Evolutionary conservation across 2,888 invertebrate species (phyloP).

Genomic region (Synanthedon formicaeformis): DNA sequence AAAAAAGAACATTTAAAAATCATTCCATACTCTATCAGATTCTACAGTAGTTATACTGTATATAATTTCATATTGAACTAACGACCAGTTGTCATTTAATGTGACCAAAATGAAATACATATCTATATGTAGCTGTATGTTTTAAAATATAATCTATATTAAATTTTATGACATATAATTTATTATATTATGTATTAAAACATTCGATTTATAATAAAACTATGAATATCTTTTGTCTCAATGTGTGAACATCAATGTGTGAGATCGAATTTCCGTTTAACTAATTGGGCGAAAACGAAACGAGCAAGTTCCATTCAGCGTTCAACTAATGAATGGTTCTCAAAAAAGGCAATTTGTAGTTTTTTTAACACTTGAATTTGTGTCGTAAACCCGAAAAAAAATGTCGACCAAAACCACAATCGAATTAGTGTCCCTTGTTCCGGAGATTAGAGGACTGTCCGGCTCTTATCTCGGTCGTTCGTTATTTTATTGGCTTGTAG

Average conservation of each 20-base stretch:
- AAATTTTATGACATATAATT: no score
- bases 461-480: slow-evolving; percentile 68
- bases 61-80: no score
- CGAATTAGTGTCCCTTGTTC: slow-evolving; percentile 72
- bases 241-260: slow-evolving; percentile 23
- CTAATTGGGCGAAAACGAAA: slow-evolving; percentile 70
- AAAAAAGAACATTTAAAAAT: no score
- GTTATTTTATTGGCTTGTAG: slow-evolving; percentile 70
- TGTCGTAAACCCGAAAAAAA: slow-evolving; percentile 66
- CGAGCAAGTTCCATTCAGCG: slow-evolving; percentile 57
- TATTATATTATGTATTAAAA: no score
- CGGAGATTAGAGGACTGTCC: slow-evolving; percentile 69
- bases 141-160: no score
- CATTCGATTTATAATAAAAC: no score
- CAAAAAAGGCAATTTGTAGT: slow-evolving; percentile 68
- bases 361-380: slow-evolving; percentile 70
- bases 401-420: slow-evolving; percentile 67
- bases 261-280: slow-evolving; percentile 60
- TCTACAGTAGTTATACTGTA: no score
- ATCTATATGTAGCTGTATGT: no score
- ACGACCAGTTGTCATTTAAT: no score
- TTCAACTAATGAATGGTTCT: slow-evolving; percentile 64
- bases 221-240: no score
- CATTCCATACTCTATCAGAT: no score
- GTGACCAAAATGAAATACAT: no score